Evolutionary conservation across 23 tunicate genomes (phyloP).

Genomic region (Botrylloides violaceus): DNA sequence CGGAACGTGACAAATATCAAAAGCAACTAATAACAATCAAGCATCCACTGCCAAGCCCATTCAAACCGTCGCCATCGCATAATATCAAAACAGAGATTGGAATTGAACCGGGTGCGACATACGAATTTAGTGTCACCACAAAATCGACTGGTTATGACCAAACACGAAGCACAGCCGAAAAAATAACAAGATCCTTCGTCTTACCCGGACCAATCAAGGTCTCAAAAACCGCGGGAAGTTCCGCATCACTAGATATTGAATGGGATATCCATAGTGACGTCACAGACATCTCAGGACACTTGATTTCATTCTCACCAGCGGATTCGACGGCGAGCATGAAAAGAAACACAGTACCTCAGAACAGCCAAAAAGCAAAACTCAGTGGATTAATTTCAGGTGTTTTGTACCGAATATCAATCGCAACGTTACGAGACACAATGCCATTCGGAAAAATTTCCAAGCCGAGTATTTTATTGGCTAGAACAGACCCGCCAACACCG

Average conservation of each 20-base stretch:
- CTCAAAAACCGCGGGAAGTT: not conserved
- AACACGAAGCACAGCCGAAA: not conserved
- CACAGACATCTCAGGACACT: not conserved
- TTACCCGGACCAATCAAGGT: slow-evolving; percentile 15
- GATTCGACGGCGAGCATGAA: not conserved
- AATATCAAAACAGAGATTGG: not conserved
- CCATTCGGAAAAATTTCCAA: slow-evolving; percentile 8
- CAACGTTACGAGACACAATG: not conserved
- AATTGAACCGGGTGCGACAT: slow-evolving; percentile 23
- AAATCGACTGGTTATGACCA: slow-evolving; percentile 22
- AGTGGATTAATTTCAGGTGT: slow-evolving; percentile 2
- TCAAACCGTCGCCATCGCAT: not conserved
- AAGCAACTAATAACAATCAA: not conserved
- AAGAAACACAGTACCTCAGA: not conserved
- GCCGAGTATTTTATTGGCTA: slow-evolving; percentile 8
- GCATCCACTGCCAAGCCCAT: not conserved
- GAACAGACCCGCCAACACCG: slow-evolving; percentile 6
- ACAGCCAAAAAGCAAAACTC: not conserved
- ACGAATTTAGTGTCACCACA: slow-evolving; percentile 12
- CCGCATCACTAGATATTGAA: not conserved
- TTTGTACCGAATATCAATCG: not conserved
- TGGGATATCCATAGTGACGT: not conserved
- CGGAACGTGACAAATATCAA: slow-evolving; percentile 4
- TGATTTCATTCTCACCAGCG: not conserved
- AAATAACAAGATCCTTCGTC: not conserved